Conservation (phyloP, 2,888 invertebrate species). For the Automeris io region DNA sequence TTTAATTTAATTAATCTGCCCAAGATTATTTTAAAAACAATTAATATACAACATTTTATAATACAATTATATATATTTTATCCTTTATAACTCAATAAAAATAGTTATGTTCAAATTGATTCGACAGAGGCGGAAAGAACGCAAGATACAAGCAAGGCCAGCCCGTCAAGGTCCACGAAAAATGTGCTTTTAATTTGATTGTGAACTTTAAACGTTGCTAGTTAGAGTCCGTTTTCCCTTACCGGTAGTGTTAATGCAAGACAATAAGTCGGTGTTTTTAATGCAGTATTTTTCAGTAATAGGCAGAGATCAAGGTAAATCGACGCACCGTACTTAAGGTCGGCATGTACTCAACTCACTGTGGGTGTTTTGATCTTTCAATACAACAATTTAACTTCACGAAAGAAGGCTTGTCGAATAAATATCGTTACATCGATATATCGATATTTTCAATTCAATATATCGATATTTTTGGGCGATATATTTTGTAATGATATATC, state of each 20-base stretch:
- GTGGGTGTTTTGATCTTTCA: neutral
- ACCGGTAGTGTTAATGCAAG: conserved; percentile 34
- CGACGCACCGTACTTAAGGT: conserved; percentile 25
- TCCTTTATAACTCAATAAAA: conserved; percentile 41
- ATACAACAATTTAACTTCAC: no score
- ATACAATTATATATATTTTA: conserved; percentile 24
- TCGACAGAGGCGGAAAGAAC: conserved; percentile 75
- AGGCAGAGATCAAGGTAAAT: conserved; percentile 68
- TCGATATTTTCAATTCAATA: no score
- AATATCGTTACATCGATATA: no score
- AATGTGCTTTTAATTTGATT: conserved; percentile 13
- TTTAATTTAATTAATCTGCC: no score
- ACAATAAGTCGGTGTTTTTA: conserved; percentile 66
- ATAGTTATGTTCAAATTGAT: conserved; percentile 67
- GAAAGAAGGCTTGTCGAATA: no score
- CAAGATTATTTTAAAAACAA: neutral
- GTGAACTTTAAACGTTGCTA: neutral
- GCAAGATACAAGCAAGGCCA: conserved; percentile 71
- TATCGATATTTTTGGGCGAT: no score
- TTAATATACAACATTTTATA: conserved; percentile 12
- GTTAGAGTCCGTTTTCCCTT: conserved; percentile 34
- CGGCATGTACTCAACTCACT: conserved; percentile 10
- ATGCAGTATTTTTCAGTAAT: conserved; percentile 73
- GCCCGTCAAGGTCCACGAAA: conserved; percentile 56
- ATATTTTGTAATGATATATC: no score